A percentile compares a stretch with the other conserved stretches of the same genome.
Evolutionary conservation across 2,113 vertebrate genomes (phyloP).

Genomic region (Chinchilla lanigera): DNA sequence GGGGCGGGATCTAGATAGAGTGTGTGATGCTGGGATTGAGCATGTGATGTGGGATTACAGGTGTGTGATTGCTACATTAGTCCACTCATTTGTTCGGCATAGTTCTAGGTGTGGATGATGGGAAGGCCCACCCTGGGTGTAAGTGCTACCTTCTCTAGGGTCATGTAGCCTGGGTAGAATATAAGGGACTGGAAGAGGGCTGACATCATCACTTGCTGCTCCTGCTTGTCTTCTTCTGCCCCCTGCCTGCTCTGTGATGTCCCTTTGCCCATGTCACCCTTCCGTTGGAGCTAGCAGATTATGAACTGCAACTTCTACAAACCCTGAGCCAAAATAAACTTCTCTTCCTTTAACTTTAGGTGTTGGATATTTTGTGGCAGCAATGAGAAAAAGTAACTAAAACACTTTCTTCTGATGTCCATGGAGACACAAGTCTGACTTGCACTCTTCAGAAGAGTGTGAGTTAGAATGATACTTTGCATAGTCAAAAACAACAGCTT

Average conservation of each 20-base stretch:
- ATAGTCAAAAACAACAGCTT: conserved; percentile 85
- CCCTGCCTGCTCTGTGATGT: neutral
- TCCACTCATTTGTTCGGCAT: neutral
- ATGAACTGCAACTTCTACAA: neutral
- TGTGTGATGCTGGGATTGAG: neutral
- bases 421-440: conserved; percentile 94
- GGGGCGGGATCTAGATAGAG: neutral
- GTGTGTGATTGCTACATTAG: neutral
- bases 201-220: neutral
- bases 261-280: neutral
- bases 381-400: neutral
- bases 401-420: conserved; percentile 94
- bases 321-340: neutral
- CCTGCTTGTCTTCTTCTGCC: neutral
- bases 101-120: neutral
- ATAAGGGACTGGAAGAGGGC: neutral
- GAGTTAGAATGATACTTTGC: conserved; percentile 86
- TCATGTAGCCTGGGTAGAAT: neutral
- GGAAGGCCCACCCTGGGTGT: neutral
- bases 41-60: neutral
- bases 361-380: neutral
- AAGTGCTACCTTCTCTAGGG: too few species aligned
- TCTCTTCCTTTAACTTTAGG: neutral
- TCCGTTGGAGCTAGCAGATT: neutral
- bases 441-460: conserved; percentile 96